These are phyloP conservation scores for Ctenopoma kingsleyae DNA, from an alignment of 2,797 vertebrate genomes.

Conservation along the genomic window DNA sequence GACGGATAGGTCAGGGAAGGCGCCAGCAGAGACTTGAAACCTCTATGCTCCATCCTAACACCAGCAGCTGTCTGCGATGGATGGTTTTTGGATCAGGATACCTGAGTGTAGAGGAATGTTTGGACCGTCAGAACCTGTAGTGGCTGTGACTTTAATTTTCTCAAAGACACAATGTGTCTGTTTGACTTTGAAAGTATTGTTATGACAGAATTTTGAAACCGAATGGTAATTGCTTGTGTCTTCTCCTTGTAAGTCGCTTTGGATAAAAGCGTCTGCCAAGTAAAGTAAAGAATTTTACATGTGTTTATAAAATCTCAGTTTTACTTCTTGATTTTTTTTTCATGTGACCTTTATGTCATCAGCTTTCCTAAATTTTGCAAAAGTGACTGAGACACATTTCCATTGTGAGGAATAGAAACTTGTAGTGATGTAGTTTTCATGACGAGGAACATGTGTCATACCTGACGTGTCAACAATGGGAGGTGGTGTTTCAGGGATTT, in stretches of 20 bases:
- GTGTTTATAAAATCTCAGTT: conserved; percentile 69
- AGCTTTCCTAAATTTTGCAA: conserved; percentile 41
- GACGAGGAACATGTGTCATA: conserved; percentile 16
- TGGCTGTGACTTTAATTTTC: conserved; percentile 26
- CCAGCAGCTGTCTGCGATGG: conserved; percentile 31
- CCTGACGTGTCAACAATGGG: not conserved
- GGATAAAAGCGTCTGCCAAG: too few relatives aligned
- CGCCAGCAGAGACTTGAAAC: conserved; percentile 42
- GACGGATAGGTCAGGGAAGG: conserved; percentile 44
- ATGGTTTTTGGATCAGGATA: conserved; percentile 17
- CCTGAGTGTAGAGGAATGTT: conserved; percentile 33
- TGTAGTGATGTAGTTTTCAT: conserved; percentile 4
- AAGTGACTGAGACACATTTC: conserved; percentile 31
- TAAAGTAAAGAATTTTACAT: too few relatives aligned
- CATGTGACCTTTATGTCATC: conserved; percentile 24
- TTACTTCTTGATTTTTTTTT: conserved; percentile 30
- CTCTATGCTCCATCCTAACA: conserved; percentile 38
- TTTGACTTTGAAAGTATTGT: conserved; percentile 39
- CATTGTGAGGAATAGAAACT: conserved; percentile 22
- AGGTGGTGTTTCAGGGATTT: conserved; percentile 19
- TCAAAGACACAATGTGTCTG: conserved; percentile 35
- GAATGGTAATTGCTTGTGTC: too few relatives aligned
- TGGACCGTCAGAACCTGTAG: conserved; percentile 27
- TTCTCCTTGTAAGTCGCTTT: too few relatives aligned
- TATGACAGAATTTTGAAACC: conserved; percentile 35